These are phyloP conservation scores for Eugnorisma glareosa DNA, from an alignment of 2,888 invertebrate species.

Conservation along the genomic window DNA sequence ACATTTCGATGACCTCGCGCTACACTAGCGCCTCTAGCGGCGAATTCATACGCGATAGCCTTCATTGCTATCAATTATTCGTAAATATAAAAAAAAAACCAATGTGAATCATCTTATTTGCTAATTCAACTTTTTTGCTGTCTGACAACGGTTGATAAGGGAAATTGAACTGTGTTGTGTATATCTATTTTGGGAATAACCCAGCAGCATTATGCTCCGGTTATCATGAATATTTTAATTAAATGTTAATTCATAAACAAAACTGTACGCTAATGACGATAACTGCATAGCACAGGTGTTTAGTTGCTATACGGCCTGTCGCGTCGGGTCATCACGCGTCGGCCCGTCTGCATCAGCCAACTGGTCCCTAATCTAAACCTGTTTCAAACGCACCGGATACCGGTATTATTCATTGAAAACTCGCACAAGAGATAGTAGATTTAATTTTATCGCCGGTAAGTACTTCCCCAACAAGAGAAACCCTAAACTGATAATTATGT, in stretches of 20 bases:
- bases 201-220: background rate
- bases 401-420: background rate
- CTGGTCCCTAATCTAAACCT: too few species aligned
- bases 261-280: background rate
- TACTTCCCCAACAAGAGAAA: background rate
- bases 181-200: background rate
- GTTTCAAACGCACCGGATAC: background rate
- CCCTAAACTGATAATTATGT: background rate
- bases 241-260: background rate
- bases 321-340: too few species aligned
- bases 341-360: background rate
- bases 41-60: too few species aligned
- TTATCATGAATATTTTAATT: background rate
- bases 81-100: too few species aligned
- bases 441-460: too few species aligned
- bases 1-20: too few species aligned
- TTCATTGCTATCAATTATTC: background rate
- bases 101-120: background rate
- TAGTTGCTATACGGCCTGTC: background rate
- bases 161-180: background rate
- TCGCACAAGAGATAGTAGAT: background rate
- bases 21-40: too few species aligned
- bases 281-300: background rate
- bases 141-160: background rate
- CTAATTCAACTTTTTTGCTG: background rate